Base-by-base conservation (phyloP, 2,113 vertebrate genomes). In the Shinisaurus crocodilurus region DNA sequence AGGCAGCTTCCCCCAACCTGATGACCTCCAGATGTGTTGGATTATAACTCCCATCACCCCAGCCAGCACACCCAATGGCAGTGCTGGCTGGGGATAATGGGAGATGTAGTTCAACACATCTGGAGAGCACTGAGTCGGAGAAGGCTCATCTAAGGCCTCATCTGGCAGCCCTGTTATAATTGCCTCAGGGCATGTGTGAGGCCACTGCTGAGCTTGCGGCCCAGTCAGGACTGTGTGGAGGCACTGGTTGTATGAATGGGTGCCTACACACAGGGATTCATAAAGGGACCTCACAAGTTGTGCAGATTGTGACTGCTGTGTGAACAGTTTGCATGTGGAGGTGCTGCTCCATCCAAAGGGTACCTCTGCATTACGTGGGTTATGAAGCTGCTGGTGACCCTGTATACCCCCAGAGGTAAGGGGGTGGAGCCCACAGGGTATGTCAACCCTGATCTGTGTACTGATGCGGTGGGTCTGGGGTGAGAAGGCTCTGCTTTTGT, bases 331-430 rank as follows among this genome's bases (percentile, higher is more conserved):
- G 13, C 75, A 45, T 8, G 4, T 48, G 43, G 40, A 48, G 23
- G 27, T 48, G 27, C 13, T 60, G 20, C 32, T 57, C 57, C 32
- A 3, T n/a, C 15, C 48, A 34, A 48, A 80, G 40, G 25, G 8
- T 77, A 25, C 40, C 40, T 77, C 40, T 43, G 43, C 25, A 40
- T 23, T 15, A 37, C 9, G 20, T 27, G 23, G 29, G 48, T 20
- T 34, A 32, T 81, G 79, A 57, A 81, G 8, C 48, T 54, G 48
- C 79, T n/a, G 48, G 13, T 81, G 77, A 25, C 48, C 45, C 77
- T 16, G 27, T 10, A 54, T 4, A 32, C 93, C 89, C 94, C 0
- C 80, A 93, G 90, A 94, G 94, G 92, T 94, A 96, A 95, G 93
- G 91, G 93, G 89, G 91, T 91, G 27, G 95, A 94, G 88, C 83